Conservation (phyloP, 2,113 vertebrate genomes). For the Spheniscus mendiculus region DNA sequence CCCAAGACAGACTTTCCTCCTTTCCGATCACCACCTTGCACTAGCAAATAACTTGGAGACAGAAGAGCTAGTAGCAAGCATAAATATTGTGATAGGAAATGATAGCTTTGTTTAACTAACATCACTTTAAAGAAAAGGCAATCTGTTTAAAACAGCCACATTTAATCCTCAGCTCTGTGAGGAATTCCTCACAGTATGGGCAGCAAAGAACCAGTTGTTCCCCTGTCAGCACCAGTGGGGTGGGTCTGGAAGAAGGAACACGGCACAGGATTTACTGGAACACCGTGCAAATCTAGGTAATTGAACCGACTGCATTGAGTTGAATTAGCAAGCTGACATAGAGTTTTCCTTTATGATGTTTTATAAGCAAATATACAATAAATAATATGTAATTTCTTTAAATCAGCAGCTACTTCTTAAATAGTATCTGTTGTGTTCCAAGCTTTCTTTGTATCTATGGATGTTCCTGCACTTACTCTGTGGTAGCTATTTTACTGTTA, state of each 20-base stretch:
- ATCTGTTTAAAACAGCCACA: constrained; percentile 44
- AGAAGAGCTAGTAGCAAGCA: constrained; percentile 58
- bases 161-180: constrained; percentile 40
- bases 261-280: neutral
- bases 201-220: constrained; percentile 17
- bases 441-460: neutral
- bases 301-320: neutral
- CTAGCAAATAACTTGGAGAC: constrained; percentile 33
- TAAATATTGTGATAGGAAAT: constrained; percentile 68
- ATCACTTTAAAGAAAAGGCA: constrained; percentile 50
- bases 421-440: neutral
- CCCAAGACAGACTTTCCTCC: neutral
- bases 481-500: constrained; percentile 52
- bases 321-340: neutral
- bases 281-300: neutral
- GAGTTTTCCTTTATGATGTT: neutral
- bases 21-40: constrained; percentile 41
- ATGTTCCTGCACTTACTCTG: constrained; percentile 8
- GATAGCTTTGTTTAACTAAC: constrained; percentile 61
- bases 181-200: neutral
- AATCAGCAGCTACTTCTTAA: neutral
- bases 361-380: neutral
- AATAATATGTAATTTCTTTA: neutral
- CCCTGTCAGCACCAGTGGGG: neutral
- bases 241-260: neutral